Conservation (phyloP, 2,113 vertebrate genomes). For the Fregata magnificens region DNA sequence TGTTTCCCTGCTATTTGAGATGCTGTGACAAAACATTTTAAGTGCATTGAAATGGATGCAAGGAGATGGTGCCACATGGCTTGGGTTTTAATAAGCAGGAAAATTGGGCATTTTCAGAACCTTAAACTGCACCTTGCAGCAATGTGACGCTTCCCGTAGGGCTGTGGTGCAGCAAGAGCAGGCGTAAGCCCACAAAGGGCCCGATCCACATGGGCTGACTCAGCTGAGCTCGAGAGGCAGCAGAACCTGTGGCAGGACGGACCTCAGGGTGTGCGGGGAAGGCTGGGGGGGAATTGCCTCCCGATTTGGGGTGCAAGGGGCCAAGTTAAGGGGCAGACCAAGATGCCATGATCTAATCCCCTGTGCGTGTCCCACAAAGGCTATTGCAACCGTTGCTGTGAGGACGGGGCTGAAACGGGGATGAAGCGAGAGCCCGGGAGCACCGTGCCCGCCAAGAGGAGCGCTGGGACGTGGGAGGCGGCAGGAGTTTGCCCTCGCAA, state of each 20-base stretch:
- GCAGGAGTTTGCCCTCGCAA: background rate
- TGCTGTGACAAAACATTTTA: background rate
- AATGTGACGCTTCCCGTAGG: background rate
- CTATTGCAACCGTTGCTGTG: accelerated
- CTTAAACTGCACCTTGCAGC: background rate
- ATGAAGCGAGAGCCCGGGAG: background rate
- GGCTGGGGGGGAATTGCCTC: background rate
- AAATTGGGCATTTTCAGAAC: background rate
- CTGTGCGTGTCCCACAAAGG: background rate
- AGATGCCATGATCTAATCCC: accelerated
- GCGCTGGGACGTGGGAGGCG: background rate
- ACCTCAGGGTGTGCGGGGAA: accelerated
- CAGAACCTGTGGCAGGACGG: accelerated
- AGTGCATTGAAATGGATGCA: background rate
- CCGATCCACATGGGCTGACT: accelerated
- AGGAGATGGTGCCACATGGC: background rate
- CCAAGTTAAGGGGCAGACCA: background rate
- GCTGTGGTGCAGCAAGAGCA: background rate
- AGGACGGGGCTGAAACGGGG: background rate
- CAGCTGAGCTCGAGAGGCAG: background rate
- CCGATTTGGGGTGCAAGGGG: background rate
- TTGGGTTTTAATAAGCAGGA: background rate
- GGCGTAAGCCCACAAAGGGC: background rate
- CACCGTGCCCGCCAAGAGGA: background rate
- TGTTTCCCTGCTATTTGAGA: background rate